Evolutionary conservation across 2,797 vertebrate genomes (phyloP).

Genomic region (Bradypodion ventrale): DNA sequence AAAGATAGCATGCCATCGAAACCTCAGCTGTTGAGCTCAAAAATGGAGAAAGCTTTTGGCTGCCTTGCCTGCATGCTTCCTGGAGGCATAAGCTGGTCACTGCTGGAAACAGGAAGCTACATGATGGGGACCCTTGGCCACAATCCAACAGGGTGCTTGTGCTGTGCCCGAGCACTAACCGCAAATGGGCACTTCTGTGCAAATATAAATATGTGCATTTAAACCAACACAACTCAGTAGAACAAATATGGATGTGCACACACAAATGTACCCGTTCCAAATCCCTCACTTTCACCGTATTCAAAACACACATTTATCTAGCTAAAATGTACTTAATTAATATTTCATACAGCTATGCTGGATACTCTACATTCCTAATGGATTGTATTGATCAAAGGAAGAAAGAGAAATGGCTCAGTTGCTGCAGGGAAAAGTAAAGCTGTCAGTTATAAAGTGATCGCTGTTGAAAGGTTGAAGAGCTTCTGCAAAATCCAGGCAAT

Average conservation of each 20-base stretch:
- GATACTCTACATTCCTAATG: conserved; percentile 69
- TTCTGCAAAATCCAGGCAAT: not conserved
- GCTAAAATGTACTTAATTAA: conserved; percentile 67
- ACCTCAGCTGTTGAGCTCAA: not conserved
- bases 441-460: conserved; percentile 39
- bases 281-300: conserved; percentile 7
- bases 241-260: conserved; percentile 21
- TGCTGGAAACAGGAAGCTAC: not conserved
- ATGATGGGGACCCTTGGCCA: not conserved
- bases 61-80: not conserved
- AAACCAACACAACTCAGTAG: not conserved
- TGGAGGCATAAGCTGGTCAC: not conserved
- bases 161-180: not conserved
- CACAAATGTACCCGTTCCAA: not conserved
- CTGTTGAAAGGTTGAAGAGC: conserved; percentile 39
- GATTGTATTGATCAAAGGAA: conserved; percentile 70
- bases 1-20: not conserved
- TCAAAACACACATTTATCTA: conserved; percentile 65
- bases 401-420: conserved; percentile 58
- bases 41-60: not conserved
- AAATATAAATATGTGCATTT: not conserved
- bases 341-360: conserved; percentile 71
- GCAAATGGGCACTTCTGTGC: not conserved
- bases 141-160: not conserved
- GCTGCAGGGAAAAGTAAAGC: conserved; percentile 63